A percentile compares a stretch with the other conserved stretches of the same genome.
These are phyloP conservation scores for Nomia melanderi DNA, from an alignment of 1,140 invertebrate genomes.

Conservation along the genomic window DNA sequence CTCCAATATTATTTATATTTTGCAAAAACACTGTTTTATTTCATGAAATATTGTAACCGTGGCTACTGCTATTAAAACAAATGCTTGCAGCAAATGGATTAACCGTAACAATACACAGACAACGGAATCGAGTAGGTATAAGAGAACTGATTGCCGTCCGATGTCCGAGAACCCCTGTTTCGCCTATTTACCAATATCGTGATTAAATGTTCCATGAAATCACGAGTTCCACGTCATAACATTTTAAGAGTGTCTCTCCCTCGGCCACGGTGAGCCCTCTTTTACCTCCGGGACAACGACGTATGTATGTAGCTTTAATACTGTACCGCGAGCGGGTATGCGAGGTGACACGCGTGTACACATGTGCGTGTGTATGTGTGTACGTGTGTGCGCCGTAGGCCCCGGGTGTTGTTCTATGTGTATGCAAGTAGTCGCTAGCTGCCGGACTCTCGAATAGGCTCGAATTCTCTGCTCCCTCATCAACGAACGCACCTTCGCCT, in stretches of 20 bases:
- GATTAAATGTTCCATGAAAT: constrained; percentile 81
- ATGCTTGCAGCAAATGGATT: too few species aligned
- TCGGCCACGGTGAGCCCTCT: background rate
- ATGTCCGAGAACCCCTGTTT: constrained; percentile 66
- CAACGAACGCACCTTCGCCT: constrained; percentile 67
- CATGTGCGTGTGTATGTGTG: background rate
- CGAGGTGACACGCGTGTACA: constrained; percentile 25
- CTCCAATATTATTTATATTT: too few species aligned
- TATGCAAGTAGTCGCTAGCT: background rate
- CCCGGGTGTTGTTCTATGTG: background rate
- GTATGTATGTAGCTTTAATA: constrained; percentile 60
- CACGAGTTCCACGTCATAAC: constrained; percentile 80
- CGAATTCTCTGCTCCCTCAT: constrained; percentile 73
- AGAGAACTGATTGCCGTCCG: background rate
- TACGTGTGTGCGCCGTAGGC: background rate
- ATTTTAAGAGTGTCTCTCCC: constrained; percentile 75
- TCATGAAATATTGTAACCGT: too few species aligned
- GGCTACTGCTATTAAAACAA: too few species aligned
- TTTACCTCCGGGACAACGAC: constrained; percentile 22
- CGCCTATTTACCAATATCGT: constrained; percentile 77
- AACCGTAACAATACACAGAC: background rate
- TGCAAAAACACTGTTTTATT: too few species aligned
- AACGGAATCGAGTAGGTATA: background rate
- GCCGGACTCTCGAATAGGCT: constrained; percentile 66
- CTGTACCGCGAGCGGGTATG: constrained; percentile 29